Conservation (phyloP, 2,113 vertebrate genomes). For the Saccopteryx bilineata region DNA sequence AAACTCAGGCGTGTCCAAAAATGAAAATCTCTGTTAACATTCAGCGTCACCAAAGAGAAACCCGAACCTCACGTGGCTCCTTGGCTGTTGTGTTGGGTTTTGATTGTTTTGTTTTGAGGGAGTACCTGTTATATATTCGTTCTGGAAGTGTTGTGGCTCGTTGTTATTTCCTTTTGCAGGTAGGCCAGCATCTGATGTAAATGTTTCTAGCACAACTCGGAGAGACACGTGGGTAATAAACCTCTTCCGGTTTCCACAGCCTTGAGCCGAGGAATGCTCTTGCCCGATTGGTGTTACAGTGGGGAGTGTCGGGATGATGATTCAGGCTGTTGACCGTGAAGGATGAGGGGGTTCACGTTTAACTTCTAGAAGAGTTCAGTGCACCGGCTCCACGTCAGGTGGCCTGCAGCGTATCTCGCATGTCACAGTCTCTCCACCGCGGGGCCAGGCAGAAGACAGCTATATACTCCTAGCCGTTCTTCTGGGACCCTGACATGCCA, state of each 20-base stretch:
- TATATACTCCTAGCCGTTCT: not conserved
- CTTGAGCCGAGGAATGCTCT: not conserved
- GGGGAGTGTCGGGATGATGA: not conserved
- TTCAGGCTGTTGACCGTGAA: not conserved
- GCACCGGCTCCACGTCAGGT: too few relatives aligned
- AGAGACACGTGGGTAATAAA: not conserved
- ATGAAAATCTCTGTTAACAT: not conserved
- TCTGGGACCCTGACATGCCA: not conserved
- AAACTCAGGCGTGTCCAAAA: not conserved
- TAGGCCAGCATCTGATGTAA: not conserved
- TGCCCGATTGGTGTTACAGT: not conserved
- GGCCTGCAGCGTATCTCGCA: not conserved
- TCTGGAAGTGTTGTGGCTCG: not conserved
- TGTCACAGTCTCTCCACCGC: not conserved
- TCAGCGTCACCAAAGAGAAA: not conserved
- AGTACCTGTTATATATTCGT: not conserved
- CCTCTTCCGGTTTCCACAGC: not conserved
- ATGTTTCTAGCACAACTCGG: not conserved
- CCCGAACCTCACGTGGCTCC: not conserved
- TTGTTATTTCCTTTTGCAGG: not conserved
- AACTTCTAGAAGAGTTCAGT: not conserved
- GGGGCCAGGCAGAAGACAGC: not conserved
- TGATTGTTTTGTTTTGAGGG: not conserved
- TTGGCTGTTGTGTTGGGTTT: not conserved
- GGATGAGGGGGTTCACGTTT: not conserved